Evolutionary conservation across 2,113 vertebrate species (phyloP).

Genomic region (Microtus montanus): DNA sequence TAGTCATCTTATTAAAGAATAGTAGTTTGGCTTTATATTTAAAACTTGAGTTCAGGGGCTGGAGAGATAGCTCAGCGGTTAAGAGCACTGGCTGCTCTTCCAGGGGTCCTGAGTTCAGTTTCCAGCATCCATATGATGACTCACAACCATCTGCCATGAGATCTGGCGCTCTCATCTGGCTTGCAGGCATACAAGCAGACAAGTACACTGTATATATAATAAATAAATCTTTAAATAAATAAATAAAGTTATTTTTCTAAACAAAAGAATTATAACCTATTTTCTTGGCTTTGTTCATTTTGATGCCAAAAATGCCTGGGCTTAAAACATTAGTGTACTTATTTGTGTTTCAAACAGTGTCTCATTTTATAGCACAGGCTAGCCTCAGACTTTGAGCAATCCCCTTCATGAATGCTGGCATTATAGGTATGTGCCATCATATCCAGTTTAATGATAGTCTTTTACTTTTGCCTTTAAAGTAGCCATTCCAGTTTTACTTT

Average conservation of each 20-base stretch:
- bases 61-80: no score
- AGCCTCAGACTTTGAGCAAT: not conserved
- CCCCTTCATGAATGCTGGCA: not conserved
- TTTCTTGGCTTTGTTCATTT: constrained; percentile 60
- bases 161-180: no score
- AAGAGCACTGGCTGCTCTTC: no score
- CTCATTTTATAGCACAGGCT: not conserved
- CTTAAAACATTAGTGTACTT: constrained; percentile 5
- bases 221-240: no score
- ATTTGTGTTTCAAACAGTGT: not conserved
- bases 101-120: no score
- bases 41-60: constrained; percentile 17
- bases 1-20: constrained; percentile 53
- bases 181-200: no score
- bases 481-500: constrained; percentile 10
- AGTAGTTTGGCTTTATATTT: constrained; percentile 32
- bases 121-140: no score
- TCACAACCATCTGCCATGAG: no score
- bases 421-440: not conserved
- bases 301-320: not conserved
- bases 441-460: not conserved
- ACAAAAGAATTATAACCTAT: not conserved
- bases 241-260: constrained; percentile 40
- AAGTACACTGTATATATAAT: no score
- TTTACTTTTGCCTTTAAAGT: constrained; percentile 49